Conservation (phyloP, 2,888 invertebrate genomes). For the Pristionchus entomophagus region DNA sequence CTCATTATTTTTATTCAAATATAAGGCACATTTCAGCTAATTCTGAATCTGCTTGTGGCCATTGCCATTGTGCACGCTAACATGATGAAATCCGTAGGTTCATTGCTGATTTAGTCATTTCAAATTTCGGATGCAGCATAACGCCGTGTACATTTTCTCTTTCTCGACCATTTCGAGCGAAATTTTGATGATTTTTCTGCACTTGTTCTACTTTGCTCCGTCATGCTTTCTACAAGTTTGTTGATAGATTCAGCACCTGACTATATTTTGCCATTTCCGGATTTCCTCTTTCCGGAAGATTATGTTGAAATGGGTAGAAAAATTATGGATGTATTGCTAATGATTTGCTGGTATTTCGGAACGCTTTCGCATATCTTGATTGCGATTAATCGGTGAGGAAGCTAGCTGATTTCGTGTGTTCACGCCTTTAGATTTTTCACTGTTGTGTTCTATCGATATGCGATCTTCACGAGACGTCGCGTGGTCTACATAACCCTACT, state of each 20-base stretch:
- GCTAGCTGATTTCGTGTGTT: too few species aligned
- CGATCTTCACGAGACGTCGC: neutral
- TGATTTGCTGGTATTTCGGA: slow-evolving; percentile 13
- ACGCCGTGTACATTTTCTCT: neutral
- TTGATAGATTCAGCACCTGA: neutral
- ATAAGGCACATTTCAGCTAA: neutral
- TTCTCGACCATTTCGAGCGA: neutral
- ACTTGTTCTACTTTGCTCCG: neutral
- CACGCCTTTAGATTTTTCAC: neutral
- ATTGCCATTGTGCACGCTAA: slow-evolving; percentile 2
- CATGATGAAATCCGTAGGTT: neutral
- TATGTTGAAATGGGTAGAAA: neutral
- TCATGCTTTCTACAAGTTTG: neutral
- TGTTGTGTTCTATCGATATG: neutral
- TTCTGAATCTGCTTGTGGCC: neutral
- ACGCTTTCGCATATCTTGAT: slow-evolving; percentile 3
- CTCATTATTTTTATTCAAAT: neutral
- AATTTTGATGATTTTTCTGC: neutral
- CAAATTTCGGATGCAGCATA: neutral
- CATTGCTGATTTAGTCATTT: neutral
- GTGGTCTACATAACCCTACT: neutral
- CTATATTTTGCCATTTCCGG: neutral
- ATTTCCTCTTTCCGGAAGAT: neutral
- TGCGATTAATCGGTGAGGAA: neutral
- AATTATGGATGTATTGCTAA: neutral